These are phyloP conservation scores for Epizoanthus rinbou DNA, from an alignment of 92 coral and sea anemone genomes.

Conservation along the genomic window DNA sequence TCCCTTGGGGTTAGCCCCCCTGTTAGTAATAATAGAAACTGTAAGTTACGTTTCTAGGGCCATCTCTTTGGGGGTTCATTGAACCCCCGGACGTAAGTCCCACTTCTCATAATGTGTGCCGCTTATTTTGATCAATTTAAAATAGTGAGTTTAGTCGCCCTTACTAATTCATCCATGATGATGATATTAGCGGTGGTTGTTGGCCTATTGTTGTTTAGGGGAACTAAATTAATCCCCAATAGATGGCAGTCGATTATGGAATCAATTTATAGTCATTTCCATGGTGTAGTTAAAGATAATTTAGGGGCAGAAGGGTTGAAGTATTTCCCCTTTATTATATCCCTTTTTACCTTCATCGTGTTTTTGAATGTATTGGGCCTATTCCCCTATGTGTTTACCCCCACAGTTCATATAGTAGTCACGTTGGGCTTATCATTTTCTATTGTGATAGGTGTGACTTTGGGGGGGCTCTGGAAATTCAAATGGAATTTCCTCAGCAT, in stretches of 20 bases:
- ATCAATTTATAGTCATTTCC: conserved; percentile 62
- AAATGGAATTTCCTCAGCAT: conserved; percentile 74
- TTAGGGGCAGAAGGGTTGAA: conserved; percentile 58
- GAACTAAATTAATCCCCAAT: conserved; percentile 69
- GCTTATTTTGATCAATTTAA: conserved; percentile 85
- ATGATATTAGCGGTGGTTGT: conserved; percentile 72
- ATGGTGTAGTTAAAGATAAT: conserved; percentile 67
- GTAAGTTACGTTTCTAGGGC: conserved; percentile 80
- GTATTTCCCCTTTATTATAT: conserved; percentile 69
- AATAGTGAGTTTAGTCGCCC: conserved; percentile 67
- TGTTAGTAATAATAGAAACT: conserved; percentile 81
- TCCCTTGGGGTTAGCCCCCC: conserved; percentile 83
- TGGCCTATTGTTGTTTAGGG: conserved; percentile 72
- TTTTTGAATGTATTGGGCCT: conserved; percentile 78
- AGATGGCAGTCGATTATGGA: conserved; percentile 79
- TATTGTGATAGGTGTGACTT: conserved; percentile 59
- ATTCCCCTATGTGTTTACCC: conserved; percentile 80
- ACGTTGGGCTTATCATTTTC: conserved; percentile 72
- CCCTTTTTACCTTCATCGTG: conserved; percentile 75
- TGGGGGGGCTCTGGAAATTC: conserved; percentile 60
- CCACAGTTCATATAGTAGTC: conserved; percentile 72
- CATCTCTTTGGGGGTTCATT: conserved; percentile 83
- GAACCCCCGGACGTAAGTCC: too few species aligned
- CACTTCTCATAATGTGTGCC: conserved; percentile 71
- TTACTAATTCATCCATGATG: conserved; percentile 82